Evolutionary conservation across 2,797 vertebrate genomes (phyloP).

Genomic region (Lycodopsis pacificus): DNA sequence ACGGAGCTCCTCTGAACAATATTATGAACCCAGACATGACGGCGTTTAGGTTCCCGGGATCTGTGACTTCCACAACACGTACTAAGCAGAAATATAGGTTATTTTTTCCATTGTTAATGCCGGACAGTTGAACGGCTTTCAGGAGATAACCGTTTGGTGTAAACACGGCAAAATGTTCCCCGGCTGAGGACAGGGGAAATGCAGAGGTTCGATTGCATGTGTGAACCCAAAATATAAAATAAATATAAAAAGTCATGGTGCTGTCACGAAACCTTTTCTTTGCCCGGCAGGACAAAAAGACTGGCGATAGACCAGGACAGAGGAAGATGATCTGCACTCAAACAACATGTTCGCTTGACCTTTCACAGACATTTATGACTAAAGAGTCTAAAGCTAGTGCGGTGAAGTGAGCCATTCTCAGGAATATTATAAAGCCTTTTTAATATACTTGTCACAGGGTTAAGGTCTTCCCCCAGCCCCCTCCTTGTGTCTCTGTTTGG

Average conservation of each 20-base stretch:
- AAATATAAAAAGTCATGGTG: not conserved
- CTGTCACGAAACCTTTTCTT: conserved; percentile 1
- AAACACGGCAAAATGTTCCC: too few relatives aligned
- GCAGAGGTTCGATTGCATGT: too few relatives aligned
- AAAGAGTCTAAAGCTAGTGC: conserved; percentile 50
- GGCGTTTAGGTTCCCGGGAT: too few relatives aligned
- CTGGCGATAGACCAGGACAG: conserved; percentile 31
- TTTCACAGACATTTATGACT: conserved; percentile 59
- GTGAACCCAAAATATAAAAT: not conserved
- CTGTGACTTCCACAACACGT: too few relatives aligned
- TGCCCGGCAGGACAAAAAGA: conserved; percentile 24
- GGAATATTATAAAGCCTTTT: conserved; percentile 56
- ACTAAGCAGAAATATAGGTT: too few relatives aligned
- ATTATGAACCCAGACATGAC: too few relatives aligned
- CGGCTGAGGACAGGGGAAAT: too few relatives aligned
- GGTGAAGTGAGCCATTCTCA: conserved; percentile 41
- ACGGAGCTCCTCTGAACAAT: too few relatives aligned
- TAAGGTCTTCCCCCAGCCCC: conserved; percentile 46
- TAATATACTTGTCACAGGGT: conserved; percentile 52
- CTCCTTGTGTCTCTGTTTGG: conserved; percentile 40
- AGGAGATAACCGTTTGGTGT: too few relatives aligned
- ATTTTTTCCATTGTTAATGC: too few relatives aligned
- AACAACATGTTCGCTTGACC: conserved; percentile 67
- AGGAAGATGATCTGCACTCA: conserved; percentile 43
- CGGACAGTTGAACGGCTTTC: too few relatives aligned